Evolutionary conservation across 1,140 invertebrate genomes (phyloP), one percentile per base, ranked within the genome.

Genomic region (Brachionus sp.): DNA sequence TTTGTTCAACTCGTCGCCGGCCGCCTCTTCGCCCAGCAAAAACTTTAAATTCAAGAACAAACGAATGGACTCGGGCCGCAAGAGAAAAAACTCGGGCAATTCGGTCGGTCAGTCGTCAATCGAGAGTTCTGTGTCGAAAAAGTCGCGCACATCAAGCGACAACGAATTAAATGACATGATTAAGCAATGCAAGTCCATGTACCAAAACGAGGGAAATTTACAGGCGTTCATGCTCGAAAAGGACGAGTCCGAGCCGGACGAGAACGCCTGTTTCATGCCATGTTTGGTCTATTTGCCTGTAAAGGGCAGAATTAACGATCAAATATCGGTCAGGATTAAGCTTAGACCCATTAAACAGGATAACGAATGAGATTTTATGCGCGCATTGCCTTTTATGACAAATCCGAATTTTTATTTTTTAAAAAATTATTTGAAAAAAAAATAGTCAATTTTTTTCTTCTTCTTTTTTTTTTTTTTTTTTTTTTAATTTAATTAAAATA

Each of bases 201-300:
- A 78, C n/a, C 5, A 35, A 19, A 57, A 12, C 33, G 19, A 29
- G 35, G 2, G 19, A 25, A 57, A 57, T 50, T 37, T 78, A 33
- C 75, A 78, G 37, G 25, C 75, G 35, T 78, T 78, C 39, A 39
- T 78, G 50, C 25, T 78, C n/a, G 75, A 78, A 33, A 78, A 35
- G 35, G 75, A 78, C 46, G 75, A 78, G 25, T 16, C 75, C n/a
- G 46, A 78, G 19, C 13, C 29, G 6, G 29, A 57, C 29, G 13
- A 19, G 19, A 37, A 57, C 29, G 39, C 37, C 23, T 35, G 44
- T 12, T 78, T 78, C 35, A 57, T 62, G 29, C 75, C 75, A n/a
- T 78, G 75, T 39, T 37, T 78, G 50, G 50, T 78, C n/a, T 78
- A 78, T 23, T 78, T 78, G 35, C 75, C 75, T 7, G 75, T 78